These are phyloP conservation scores for Cheilosia pagana DNA, from an alignment of 2,888 invertebrate genomes.

Conservation along the genomic window DNA sequence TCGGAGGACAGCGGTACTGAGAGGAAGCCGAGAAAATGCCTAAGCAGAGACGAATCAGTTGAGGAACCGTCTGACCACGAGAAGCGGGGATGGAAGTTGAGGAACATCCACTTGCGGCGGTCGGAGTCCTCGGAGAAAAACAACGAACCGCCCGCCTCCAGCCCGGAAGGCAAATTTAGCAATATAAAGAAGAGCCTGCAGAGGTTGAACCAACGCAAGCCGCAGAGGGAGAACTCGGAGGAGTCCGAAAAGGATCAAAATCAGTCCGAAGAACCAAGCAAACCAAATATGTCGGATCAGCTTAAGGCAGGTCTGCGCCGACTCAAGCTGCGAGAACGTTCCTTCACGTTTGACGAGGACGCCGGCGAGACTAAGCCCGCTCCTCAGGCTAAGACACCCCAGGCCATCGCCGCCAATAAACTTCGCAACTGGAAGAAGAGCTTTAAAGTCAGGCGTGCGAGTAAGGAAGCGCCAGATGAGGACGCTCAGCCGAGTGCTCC, in stretches of 20 bases:
- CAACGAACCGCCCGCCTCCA: constrained; percentile 22
- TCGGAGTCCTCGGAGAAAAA: constrained; percentile 10
- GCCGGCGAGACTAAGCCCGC: constrained; percentile 18
- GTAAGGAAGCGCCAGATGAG: constrained; percentile 36
- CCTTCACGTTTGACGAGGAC: constrained; percentile 72
- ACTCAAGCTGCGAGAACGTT: constrained; percentile 76
- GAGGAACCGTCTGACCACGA: constrained; percentile 51
- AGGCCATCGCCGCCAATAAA: constrained; percentile 67
- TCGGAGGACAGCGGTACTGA: constrained; percentile 31
- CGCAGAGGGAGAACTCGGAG: constrained; percentile 37
- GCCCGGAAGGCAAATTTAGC: constrained; percentile 65
- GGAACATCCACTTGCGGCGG: constrained; percentile 32
- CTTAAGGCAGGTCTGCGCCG: constrained; percentile 78
- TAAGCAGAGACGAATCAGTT: constrained; percentile 46
- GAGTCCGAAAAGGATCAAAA: constrained; percentile 65
- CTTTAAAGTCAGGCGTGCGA: constrained; percentile 76
- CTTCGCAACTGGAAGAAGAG: constrained; percentile 80
- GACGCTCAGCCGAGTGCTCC: constrained; percentile 23
- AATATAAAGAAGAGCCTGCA: constrained; percentile 79
- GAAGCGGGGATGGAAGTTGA: constrained; percentile 52
- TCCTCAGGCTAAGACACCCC: constrained; percentile 32
- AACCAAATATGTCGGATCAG: constrained; percentile 71
- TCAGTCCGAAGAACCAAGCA: constrained; percentile 40
- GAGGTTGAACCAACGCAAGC: constrained; percentile 78
- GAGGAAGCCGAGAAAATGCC: constrained; percentile 18